A percentile compares a stretch with the other conserved stretches of the same genome.
Evolutionary conservation across 2,113 vertebrate genomes (phyloP).

Genomic region (Thamnophis sirtalis): DNA sequence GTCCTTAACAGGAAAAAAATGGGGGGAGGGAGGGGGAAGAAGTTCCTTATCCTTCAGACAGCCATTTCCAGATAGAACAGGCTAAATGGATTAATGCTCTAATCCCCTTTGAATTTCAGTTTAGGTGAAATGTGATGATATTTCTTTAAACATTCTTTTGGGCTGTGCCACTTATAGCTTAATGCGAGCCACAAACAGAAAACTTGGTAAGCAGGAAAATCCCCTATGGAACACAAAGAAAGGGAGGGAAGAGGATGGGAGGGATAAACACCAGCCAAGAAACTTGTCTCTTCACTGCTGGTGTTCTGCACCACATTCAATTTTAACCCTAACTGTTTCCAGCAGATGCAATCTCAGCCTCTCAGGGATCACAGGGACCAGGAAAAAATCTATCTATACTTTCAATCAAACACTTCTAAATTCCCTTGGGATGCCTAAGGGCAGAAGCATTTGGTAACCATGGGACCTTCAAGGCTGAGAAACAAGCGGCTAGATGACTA

Average conservation of each 20-base stretch:
- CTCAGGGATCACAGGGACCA: background rate
- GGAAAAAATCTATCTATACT: background rate
- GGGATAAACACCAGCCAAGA: background rate
- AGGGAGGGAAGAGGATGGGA: background rate
- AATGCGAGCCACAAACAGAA: background rate
- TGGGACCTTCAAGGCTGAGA: background rate
- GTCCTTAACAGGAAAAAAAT: background rate
- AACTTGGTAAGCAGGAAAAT: background rate
- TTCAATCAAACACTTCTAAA: background rate
- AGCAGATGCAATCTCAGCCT: background rate
- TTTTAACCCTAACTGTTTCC: background rate
- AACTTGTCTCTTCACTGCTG: background rate
- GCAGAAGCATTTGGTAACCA: background rate
- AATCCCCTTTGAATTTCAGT: background rate
- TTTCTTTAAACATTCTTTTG: background rate
- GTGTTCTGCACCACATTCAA: background rate
- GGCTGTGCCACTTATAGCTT: background rate
- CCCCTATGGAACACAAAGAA: background rate
- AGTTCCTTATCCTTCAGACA: background rate
- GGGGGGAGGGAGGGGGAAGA: background rate
- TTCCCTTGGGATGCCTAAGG: background rate
- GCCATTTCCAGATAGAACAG: background rate
- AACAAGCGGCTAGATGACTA: background rate
- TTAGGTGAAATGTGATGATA: background rate
- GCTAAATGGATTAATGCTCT: background rate